Evolutionary conservation across 2,113 vertebrate species (phyloP).

Genomic region (Ariopsis seemanni): DNA sequence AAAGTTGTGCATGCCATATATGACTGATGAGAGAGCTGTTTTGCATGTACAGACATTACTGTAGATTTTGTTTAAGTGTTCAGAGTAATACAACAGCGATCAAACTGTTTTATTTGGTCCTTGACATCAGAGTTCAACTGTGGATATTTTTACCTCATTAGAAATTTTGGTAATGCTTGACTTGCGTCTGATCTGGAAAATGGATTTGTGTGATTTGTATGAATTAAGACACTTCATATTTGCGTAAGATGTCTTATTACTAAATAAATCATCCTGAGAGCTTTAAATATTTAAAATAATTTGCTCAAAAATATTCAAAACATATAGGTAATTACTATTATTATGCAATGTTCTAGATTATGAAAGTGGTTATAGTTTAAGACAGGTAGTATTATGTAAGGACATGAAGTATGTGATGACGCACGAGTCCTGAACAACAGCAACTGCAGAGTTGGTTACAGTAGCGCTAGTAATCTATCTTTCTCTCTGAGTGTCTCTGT

Average conservation of each 20-base stretch:
- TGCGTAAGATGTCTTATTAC: not conserved
- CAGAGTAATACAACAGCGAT: not conserved
- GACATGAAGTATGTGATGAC: not conserved
- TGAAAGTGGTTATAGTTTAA: slow-evolving; percentile 3
- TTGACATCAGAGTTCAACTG: not conserved
- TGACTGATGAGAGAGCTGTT: not conserved
- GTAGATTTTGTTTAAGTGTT: not conserved
- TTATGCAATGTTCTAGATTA: not conserved
- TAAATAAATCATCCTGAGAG: not conserved
- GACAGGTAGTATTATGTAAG: not conserved
- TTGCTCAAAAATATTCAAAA: not conserved
- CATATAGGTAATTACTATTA: not conserved
- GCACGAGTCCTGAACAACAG: not conserved
- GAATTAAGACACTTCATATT: not conserved
- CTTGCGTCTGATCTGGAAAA: not conserved
- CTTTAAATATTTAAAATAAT: not conserved
- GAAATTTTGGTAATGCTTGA: not conserved
- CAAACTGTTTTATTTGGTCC: not conserved
- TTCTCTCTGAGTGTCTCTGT: not conserved
- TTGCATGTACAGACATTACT: not conserved
- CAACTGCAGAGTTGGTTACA: not conserved
- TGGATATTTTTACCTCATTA: not conserved
- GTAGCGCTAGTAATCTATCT: not conserved
- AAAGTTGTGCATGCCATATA: not conserved
- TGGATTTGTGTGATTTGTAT: not conserved